A percentile compares a stretch with the other conserved stretches of the same genome.
These are phyloP conservation scores for Himalopsyche anomala DNA, from an alignment of 2,888 invertebrate genomes.

Conservation along the genomic window DNA sequence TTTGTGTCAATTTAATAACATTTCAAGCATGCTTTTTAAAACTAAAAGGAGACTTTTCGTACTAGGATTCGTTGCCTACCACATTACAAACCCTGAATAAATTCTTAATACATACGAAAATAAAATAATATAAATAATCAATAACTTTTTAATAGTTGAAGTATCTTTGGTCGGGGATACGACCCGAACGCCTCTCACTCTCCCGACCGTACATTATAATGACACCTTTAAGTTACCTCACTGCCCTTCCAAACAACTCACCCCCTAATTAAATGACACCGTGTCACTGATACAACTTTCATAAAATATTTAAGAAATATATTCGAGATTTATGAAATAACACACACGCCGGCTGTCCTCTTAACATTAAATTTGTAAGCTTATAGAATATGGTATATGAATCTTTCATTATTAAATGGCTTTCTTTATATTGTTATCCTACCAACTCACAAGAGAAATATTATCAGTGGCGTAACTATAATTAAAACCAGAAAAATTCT, in stretches of 20 bases:
- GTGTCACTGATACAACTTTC: constrained; percentile 50
- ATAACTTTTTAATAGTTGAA: background rate
- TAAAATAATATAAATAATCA: no score
- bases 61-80: no score
- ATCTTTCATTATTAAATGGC: no score
- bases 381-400: no score
- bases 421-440: no score
- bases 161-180: background rate
- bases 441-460: no score
- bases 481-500: no score
- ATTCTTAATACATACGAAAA: background rate
- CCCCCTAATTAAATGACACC: constrained; percentile 60
- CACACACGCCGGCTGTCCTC: constrained; percentile 15
- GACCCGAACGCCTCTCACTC: constrained; percentile 5
- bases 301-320: constrained; percentile 4
- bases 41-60: no score
- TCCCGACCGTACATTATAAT: constrained; percentile 44
- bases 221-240: constrained; percentile 53
- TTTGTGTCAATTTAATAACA: no score
- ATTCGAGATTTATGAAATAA: constrained; percentile 26
- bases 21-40: no score
- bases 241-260: constrained; percentile 48
- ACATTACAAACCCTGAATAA: no score
- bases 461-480: no score
- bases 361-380: background rate